Percentiles rank a stretch among this genome's conserved stretches.
phyloP scores from a whole-genome alignment of 37 sponge, comb jelly and placozoan genomes.

The Theonella swinhoei region DNA sequence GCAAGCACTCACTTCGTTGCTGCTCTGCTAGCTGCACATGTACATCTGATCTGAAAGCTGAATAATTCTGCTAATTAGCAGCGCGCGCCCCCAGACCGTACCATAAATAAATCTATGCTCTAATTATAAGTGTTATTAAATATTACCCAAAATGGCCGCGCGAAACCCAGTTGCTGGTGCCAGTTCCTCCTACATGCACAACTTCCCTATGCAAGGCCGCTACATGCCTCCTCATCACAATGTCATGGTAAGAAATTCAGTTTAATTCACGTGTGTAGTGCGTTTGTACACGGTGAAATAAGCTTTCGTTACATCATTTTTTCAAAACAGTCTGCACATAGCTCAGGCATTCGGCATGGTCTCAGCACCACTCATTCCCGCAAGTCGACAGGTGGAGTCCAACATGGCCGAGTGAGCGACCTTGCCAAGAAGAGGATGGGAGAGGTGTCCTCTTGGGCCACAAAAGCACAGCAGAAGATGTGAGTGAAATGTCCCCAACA shows the following conservation, averaged over 20 bases:
- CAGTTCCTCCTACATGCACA: conserved; percentile 29
- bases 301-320: no score
- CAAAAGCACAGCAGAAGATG: conserved; percentile 44
- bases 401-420: conserved; percentile 58
- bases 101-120: background rate
- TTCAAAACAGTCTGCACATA: background rate
- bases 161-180: conserved; percentile 20
- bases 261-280: background rate
- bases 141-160: conserved; percentile 19
- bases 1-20: no score
- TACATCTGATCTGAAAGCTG: no score
- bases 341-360: background rate
- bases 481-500: conserved; percentile 15
- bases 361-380: background rate
- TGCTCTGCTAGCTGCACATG: no score
- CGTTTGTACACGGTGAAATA: background rate
- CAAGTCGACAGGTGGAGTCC: conserved; percentile 23
- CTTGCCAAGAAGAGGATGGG: conserved; percentile 67
- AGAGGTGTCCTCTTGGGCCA: conserved; percentile 30
- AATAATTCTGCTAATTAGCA: no score
- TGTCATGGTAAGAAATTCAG: conserved; percentile 23
- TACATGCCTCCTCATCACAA: conserved; percentile 30
- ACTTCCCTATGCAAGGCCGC: conserved; percentile 25
- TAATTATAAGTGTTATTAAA: background rate
- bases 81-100: background rate